Evolutionary conservation across 1,140 invertebrate species (phyloP).

Genomic region (Coelopa frigida): DNA sequence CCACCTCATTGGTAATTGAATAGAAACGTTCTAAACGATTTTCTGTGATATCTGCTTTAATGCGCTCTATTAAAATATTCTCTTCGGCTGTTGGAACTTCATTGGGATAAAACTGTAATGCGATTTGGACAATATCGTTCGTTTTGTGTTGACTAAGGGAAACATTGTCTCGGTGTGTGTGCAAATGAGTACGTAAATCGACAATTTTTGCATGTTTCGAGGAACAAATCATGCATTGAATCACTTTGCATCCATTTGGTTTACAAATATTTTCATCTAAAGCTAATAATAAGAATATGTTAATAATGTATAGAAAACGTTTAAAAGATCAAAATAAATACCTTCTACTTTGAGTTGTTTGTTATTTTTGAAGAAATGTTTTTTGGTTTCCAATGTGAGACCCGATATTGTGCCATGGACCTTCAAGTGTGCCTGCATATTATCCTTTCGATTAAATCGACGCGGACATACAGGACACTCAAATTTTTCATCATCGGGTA

Average conservation of each 20-base stretch:
- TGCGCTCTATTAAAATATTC: constrained; percentile 19
- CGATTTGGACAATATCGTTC: constrained; percentile 9
- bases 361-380: neutral
- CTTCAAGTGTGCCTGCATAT: constrained; percentile 36
- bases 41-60: constrained; percentile 22
- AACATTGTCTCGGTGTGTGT: constrained; percentile 19
- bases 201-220: constrained; percentile 30
- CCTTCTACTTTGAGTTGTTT: constrained; percentile 4
- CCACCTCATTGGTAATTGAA: constrained; percentile 35
- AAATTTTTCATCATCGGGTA: constrained; percentile 44
- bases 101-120: constrained; percentile 27
- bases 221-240: constrained; percentile 37
- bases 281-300: neutral
- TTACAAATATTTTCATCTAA: constrained; percentile 19
- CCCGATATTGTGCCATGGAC: constrained; percentile 16
- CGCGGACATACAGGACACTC: constrained; percentile 49
- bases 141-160: constrained; percentile 10
- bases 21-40: constrained; percentile 28
- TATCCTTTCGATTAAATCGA: constrained; percentile 49
- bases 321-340: neutral
- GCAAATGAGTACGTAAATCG: constrained; percentile 27
- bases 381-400: neutral
- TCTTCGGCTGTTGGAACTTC: constrained; percentile 7
- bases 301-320: neutral
- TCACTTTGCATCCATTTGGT: constrained; percentile 33